phyloP scores from a whole-genome alignment of 1,140 invertebrate genomes.

The Dreissena rostriformis region DNA sequence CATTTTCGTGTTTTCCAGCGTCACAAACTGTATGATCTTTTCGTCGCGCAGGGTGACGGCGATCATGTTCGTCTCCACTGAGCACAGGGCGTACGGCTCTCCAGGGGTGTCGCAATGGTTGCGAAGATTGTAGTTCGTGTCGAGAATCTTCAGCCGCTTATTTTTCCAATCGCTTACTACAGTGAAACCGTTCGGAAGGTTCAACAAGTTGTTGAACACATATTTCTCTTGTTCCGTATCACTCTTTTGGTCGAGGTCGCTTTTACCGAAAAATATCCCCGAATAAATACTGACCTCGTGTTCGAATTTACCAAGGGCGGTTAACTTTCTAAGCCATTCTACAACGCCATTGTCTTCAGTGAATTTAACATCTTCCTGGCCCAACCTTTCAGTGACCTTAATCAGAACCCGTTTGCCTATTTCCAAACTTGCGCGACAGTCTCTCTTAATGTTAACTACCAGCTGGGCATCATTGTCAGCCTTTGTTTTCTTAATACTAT shows the following conservation, averaged over 20 bases:
- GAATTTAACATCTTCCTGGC: constrained; percentile 27
- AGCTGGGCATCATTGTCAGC: constrained; percentile 27
- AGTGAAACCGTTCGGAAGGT: constrained; percentile 27
- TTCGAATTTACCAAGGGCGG: constrained; percentile 36
- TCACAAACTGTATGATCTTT: constrained; percentile 34
- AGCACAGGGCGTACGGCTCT: constrained; percentile 24
- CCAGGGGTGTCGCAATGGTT: constrained; percentile 43
- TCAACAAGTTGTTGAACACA: constrained; percentile 38
- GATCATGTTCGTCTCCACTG: background rate
- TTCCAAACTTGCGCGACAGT: constrained; percentile 15
- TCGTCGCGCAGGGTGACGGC: constrained; percentile 35
- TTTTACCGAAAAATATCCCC: constrained; percentile 34
- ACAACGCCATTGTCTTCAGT: constrained; percentile 30
- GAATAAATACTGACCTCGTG: constrained; percentile 30
- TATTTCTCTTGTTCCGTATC: constrained; percentile 38
- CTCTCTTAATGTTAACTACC: constrained; percentile 37
- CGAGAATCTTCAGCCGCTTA: constrained; percentile 24
- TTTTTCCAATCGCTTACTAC: constrained; percentile 46
- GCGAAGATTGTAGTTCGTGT: constrained; percentile 9
- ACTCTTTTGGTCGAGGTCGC: constrained; percentile 22
- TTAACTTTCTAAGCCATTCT: constrained; percentile 37
- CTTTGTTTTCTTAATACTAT: constrained; percentile 35
- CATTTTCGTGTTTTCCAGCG: constrained; percentile 10
- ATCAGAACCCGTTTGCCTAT: background rate
- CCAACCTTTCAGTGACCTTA: constrained; percentile 35